Evolutionary conservation across 2,113 vertebrate genomes (phyloP), one percentile per base, ranked within the genome.

Genomic region (Chauna torquata): DNA sequence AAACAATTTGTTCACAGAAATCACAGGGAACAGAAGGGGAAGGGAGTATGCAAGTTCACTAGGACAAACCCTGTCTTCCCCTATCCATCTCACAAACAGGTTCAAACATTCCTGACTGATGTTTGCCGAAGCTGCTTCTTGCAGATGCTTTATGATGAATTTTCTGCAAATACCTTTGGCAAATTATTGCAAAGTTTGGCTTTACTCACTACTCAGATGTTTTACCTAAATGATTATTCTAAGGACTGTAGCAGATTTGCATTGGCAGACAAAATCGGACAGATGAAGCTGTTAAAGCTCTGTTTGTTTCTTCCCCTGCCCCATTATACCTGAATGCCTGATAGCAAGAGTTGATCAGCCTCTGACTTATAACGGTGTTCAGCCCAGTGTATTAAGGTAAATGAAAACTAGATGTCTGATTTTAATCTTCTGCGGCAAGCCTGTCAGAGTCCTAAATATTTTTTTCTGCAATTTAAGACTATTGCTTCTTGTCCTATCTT

Each of bases 391-490:
- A 88, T 86, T 92, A 89, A 91, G 44, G 61, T 84, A 96, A 95
- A 94, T 87, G 81, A 94, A 94, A 95, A 75, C 23, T 79, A 78
- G 22, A 86, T 78, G 4, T 55, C 80, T 91, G 83, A 84, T 95
- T 83, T 96, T 77, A 86, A 95, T 86, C 93, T 96, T 81, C 68
- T 58, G 58, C n/a, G 55, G 83, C 6, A 34, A 94, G 34, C 28
- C 62, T 86, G 69, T 86, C 83, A 75, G 50, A 12, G 9, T 50
- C 32, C 38, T 86, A 78, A 96, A 59, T 75, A 75, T n/a, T 6
- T 94, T 96, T 75, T 75, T 11, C 61, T 20, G 42, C 23, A 44
- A 47, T 84, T 44, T 79, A 75, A 86, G 28, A 45, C 28, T 57
- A 36, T 55, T 89, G 38, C 32, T 79, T 84, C 38, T 57, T 86